Conservation (phyloP, 2,113 vertebrate species). For the Pseudorectes ferrugineus region DNA sequence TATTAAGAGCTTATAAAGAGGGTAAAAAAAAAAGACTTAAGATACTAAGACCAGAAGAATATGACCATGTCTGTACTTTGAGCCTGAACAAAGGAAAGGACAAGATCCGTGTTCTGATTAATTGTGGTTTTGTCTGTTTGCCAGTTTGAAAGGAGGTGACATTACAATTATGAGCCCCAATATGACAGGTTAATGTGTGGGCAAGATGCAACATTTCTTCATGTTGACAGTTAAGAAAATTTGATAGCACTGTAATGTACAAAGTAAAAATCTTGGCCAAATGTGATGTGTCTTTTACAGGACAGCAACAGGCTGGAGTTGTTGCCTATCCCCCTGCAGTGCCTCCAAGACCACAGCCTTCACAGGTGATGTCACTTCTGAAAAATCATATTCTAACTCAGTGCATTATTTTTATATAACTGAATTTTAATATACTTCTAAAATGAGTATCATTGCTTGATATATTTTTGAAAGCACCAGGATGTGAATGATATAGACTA, state of each 20-base stretch:
- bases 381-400: background rate
- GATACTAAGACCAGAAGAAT: background rate
- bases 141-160: background rate
- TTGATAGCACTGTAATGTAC: background rate
- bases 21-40: background rate
- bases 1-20: background rate
- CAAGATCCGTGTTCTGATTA: background rate
- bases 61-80: background rate
- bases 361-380: constrained; percentile 78
- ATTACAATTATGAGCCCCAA: background rate
- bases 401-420: background rate
- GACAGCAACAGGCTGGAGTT: constrained; percentile 82
- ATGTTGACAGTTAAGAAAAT: background rate
- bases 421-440: background rate
- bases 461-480: background rate
- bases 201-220: background rate
- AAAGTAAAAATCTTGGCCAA: background rate
- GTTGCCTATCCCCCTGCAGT: constrained; percentile 94
- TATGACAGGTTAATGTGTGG: background rate
- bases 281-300: constrained; percentile 26
- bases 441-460: background rate
- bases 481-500: background rate
- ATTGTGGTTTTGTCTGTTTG: background rate
- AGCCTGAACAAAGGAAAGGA: background rate
- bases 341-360: constrained; percentile 91